Percentiles rank a stretch among this genome's conserved stretches.
Evolutionary conservation across 2,113 vertebrate species (phyloP).

Genomic region (Nothobranchius kuhntae): DNA sequence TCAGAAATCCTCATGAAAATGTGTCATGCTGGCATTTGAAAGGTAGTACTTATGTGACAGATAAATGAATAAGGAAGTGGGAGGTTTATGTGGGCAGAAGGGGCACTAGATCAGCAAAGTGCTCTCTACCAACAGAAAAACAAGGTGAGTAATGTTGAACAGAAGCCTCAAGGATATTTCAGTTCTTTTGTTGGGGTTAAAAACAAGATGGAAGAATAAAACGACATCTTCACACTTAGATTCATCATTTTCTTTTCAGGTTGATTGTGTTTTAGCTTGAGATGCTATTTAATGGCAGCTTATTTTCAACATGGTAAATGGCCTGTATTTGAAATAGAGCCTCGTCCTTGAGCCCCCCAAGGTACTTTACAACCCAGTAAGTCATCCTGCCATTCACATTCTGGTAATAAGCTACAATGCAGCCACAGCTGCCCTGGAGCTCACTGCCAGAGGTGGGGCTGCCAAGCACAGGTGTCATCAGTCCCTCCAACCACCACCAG

Average conservation of each 20-base stretch:
- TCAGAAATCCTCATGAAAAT: slow-evolving; percentile 22
- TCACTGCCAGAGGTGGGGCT: no score
- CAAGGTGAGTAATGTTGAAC: slow-evolving; percentile 57
- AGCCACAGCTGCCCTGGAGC: no score
- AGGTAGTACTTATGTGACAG: slow-evolving; percentile 23
- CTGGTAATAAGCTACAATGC: no score
- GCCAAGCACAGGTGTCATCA: no score
- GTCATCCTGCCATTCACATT: no score
- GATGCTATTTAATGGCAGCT: slow-evolving; percentile 10
- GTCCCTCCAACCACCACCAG: no score
- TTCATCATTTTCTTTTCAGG: slow-evolving; percentile 48
- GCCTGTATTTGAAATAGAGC: no score
- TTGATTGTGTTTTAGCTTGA: slow-evolving; percentile 29
- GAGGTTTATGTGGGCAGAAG: slow-evolving; percentile 6
- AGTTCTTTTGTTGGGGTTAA: slow-evolving; percentile 31
- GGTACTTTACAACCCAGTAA: no score
- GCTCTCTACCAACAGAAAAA: slow-evolving; percentile 26
- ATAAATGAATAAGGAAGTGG: slow-evolving; percentile 4
- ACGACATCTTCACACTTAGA: slow-evolving; percentile 23
- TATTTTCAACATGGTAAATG: no score
- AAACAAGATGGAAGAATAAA: slow-evolving; percentile 27
- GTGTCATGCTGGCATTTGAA: slow-evolving; percentile 28
- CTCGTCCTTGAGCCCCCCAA: no score
- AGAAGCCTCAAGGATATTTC: slow-evolving; percentile 31
- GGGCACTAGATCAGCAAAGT: slow-evolving; percentile 21